phyloP scores from a whole-genome alignment of 1,140 invertebrate genomes.

The Meloidogyne floridensis region DNA sequence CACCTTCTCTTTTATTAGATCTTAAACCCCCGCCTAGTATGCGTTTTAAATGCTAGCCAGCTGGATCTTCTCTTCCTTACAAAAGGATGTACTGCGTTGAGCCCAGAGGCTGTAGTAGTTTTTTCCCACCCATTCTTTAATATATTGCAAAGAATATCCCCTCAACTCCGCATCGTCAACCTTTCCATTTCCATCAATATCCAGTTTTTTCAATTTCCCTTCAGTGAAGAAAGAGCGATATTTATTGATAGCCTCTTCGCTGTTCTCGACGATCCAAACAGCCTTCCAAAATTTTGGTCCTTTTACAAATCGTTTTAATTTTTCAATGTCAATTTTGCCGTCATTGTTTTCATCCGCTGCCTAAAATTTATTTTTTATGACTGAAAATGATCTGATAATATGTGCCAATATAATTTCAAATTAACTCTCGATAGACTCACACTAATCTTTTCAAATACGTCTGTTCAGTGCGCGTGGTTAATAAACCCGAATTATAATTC shows the following conservation, averaged over 20 bases:
- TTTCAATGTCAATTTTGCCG: not conserved
- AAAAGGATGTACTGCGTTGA: too few relatives aligned
- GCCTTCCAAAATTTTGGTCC: constrained; percentile 6
- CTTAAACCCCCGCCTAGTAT: too few relatives aligned
- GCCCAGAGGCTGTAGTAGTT: too few relatives aligned
- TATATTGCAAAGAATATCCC: not conserved
- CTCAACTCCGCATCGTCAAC: not conserved
- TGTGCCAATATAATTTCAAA: too few relatives aligned
- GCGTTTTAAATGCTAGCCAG: too few relatives aligned
- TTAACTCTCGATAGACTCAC: too few relatives aligned
- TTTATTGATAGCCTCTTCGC: not conserved
- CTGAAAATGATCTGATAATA: too few relatives aligned
- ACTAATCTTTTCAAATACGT: too few relatives aligned
- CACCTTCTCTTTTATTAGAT: too few relatives aligned
- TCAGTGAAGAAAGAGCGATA: not conserved
- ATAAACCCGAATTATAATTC: too few relatives aligned
- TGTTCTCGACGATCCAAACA: not conserved
- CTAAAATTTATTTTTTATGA: not conserved
- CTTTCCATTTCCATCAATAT: constrained; percentile 3
- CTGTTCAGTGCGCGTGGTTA: too few relatives aligned
- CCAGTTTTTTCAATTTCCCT: not conserved
- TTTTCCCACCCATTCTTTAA: not conserved
- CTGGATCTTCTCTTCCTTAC: too few relatives aligned
- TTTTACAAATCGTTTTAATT: constrained; percentile 5
- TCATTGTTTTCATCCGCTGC: not conserved